Evolutionary conservation across 2,888 invertebrate genomes (phyloP).

Genomic region (Eupithecia pulchellata): DNA sequence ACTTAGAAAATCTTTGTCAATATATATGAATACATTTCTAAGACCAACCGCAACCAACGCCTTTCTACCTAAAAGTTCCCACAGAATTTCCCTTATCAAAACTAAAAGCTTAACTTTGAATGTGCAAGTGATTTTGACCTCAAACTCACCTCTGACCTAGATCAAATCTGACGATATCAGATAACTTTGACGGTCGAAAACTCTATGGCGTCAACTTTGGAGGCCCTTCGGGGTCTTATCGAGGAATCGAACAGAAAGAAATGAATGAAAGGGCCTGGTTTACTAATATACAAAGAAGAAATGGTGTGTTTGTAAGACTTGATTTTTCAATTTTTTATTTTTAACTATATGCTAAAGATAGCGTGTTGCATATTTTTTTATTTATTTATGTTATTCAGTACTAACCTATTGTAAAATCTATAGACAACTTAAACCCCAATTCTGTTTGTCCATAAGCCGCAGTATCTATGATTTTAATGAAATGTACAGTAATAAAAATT

Average conservation of each 20-base stretch:
- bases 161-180: conserved; percentile 55
- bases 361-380: too few relatives aligned
- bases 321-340: too few relatives aligned
- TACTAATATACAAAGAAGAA: background rate
- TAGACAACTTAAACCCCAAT: too few relatives aligned
- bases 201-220: conserved; percentile 60
- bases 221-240: conserved; percentile 78
- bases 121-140: conserved; percentile 74
- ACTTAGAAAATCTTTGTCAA: background rate
- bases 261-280: background rate
- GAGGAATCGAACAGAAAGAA: conserved; percentile 62
- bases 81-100: conserved; percentile 60
- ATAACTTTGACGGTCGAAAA: conserved; percentile 73
- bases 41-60: background rate
- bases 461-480: too few relatives aligned
- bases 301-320: background rate
- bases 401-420: too few relatives aligned
- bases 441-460: too few relatives aligned
- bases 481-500: too few relatives aligned
- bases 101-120: conserved; percentile 64
- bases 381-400: too few relatives aligned
- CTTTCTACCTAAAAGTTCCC: background rate
- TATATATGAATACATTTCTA: background rate
- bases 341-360: too few relatives aligned
- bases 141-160: conserved; percentile 67